Percentiles rank a stretch among this genome's conserved stretches.
Conservation (phyloP, 1,140 invertebrate species). For the Ostrea denselamellosa region DNA sequence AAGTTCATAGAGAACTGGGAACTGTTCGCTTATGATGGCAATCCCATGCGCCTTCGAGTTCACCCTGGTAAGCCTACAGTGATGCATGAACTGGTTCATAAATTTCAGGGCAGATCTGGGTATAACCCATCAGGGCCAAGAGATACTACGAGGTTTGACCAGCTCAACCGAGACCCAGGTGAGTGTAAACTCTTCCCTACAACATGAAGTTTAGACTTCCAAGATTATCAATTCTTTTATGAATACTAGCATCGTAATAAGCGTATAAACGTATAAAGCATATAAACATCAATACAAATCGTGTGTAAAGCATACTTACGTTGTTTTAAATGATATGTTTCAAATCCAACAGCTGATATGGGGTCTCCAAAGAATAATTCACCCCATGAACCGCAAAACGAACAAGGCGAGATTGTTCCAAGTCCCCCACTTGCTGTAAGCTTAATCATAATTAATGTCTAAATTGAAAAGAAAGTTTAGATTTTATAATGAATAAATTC, state of each 20-base stretch:
- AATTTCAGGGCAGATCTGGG: conserved; percentile 24
- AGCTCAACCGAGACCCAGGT: conserved; percentile 4
- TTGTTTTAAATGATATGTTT: not conserved
- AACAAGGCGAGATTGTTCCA: not conserved
- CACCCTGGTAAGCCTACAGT: conserved; percentile 17
- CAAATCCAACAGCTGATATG: not conserved
- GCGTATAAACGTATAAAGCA: no score
- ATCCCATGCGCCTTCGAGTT: not conserved
- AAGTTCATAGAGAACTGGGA: conserved; percentile 13
- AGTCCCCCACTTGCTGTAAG: not conserved
- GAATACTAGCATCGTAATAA: no score
- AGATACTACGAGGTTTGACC: conserved; percentile 18
- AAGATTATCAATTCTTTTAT: no score
- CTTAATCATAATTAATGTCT: not conserved
- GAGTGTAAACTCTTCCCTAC: not conserved
- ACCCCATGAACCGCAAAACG: not conserved
- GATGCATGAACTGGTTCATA: conserved; percentile 12
- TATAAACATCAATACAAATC: not conserved
- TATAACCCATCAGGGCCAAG: conserved; percentile 4
- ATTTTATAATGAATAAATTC: not conserved
- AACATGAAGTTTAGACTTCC: no score
- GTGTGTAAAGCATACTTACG: not conserved
- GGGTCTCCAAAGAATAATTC: conserved; percentile 17
- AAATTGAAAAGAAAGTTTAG: not conserved
- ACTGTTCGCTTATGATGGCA: conserved; percentile 12